Evolutionary conservation across 2,113 vertebrate species (phyloP), one percentile per base, ranked within the genome.

Genomic region (Ariopsis seemanni): DNA sequence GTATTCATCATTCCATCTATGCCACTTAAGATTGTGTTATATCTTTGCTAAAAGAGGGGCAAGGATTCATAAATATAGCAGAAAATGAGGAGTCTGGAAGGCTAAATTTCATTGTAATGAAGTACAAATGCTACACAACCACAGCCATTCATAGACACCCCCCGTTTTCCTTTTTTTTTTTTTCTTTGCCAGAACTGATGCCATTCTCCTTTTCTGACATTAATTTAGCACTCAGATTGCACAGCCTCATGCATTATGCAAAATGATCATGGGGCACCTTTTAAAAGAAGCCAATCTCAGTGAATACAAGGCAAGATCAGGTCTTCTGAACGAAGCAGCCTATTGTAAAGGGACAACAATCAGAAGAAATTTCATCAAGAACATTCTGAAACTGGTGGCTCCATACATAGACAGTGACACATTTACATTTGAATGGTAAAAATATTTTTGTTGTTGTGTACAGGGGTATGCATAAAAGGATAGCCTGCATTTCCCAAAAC

Each of bases 221-320:
- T 91, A 80, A 90, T 90, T 86, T 90, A 88, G 84, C 84, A 69
- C 67, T 55, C 85, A 80, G 85, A 91, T 79, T 83, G 75, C 20
- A 20, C 82, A 83, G 79, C 74, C 58, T 62, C 62, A 82, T 89
- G 71, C 77, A 90, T 91, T 89, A 92, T 90, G 89, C 92, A 83
- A 90, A 92, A 88, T 94, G 91, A 93, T 92, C 92, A 90, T 9
- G 89, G 88, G 80, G 90, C 89, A 91, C 89, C 90, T 92, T 93
- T 93, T 93, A 94, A 90, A 92, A 92, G 91, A 92, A 93, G 90
- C 93, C 92, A 92, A 93, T 93, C 93, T 92, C 83, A 86, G 91
- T 91, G 92, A 91, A 90, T 89, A 90, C 92, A 91, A 93, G 91
- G 91, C 91, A 93, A 90, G 92, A 89, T 90, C 81, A 63, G 22